Percentiles rank a stretch among this genome's conserved stretches.
Evolutionary conservation across 2,888 invertebrate genomes (phyloP).

Genomic region (Sesamia inferens): DNA sequence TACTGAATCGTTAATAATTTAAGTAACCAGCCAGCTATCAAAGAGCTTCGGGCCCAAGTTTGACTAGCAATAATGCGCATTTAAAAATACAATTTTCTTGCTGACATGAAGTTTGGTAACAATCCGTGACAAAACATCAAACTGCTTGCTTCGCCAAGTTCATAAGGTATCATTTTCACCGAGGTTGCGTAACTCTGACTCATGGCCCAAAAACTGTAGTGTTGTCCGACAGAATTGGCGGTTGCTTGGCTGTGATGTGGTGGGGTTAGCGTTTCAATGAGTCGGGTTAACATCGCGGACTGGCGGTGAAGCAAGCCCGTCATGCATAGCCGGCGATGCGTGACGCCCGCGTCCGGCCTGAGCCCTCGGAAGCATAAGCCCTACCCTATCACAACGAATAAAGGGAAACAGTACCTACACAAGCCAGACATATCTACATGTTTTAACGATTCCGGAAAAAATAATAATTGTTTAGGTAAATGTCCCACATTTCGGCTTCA

Average conservation of each 20-base stretch:
- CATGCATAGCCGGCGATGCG: constrained; percentile 83
- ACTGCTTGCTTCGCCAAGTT: constrained; percentile 57
- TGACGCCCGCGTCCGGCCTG: constrained; percentile 84
- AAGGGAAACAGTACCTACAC: constrained; percentile 53
- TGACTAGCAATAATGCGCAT: background rate
- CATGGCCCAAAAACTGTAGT: constrained; percentile 65
- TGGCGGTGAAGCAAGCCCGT: constrained; percentile 82
- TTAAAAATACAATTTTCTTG: constrained; percentile 11
- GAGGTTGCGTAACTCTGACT: constrained; percentile 65
- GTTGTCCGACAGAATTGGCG: constrained; percentile 53
- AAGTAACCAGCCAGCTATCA: background rate
- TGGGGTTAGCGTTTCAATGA: constrained; percentile 64
- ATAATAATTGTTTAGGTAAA: background rate
- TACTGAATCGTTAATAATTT: background rate
- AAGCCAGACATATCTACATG: constrained; percentile 6
- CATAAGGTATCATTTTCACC: constrained; percentile 64
- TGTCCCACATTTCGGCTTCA: background rate
- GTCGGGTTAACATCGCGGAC: constrained; percentile 61
- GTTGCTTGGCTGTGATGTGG: constrained; percentile 50
- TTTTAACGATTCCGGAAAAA: constrained; percentile 7
- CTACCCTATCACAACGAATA: constrained; percentile 70
- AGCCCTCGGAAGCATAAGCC: constrained; percentile 83
- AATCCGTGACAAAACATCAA: constrained; percentile 49
- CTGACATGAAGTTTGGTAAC: constrained; percentile 35
- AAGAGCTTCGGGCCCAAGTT: background rate